Conservation (phyloP, 92 coral and sea anemone species). For the Epizoanthus ramosus region DNA sequence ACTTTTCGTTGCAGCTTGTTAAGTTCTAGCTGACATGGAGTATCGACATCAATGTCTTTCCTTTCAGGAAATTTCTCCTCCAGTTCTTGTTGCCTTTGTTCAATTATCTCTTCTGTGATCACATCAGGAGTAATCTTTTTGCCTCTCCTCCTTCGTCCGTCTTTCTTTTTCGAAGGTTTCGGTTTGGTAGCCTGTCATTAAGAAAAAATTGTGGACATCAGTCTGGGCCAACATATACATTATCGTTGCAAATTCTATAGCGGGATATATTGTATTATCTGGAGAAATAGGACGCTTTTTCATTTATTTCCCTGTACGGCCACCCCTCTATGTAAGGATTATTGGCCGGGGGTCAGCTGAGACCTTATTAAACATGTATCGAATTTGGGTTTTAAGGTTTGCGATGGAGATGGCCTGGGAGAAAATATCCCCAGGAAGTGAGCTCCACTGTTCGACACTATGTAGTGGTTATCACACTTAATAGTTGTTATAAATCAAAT, state of each 20-base stretch:
- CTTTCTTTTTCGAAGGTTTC: constrained; percentile 72
- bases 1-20: constrained; percentile 88
- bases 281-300: too few relatives aligned
- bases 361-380: too few relatives aligned
- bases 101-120: constrained; percentile 70
- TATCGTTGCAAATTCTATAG: not conserved
- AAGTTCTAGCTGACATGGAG: constrained; percentile 91
- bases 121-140: constrained; percentile 53
- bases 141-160: constrained; percentile 59
- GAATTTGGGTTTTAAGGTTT: too few relatives aligned
- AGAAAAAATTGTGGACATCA: not conserved
- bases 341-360: too few relatives aligned
- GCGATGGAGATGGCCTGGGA: too few relatives aligned
- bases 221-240: not conserved
- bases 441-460: too few relatives aligned
- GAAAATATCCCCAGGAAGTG: too few relatives aligned
- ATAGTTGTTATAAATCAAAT: too few relatives aligned
- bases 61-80: constrained; percentile 97
- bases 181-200: constrained; percentile 72
- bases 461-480: too few relatives aligned
- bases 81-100: constrained; percentile 81
- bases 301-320: too few relatives aligned
- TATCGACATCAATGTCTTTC: constrained; percentile 88
- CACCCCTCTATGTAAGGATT: too few relatives aligned
- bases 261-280: too few relatives aligned